Evolutionary conservation across 2,113 vertebrate genomes (phyloP).

Genomic region (Egretta garzetta): DNA sequence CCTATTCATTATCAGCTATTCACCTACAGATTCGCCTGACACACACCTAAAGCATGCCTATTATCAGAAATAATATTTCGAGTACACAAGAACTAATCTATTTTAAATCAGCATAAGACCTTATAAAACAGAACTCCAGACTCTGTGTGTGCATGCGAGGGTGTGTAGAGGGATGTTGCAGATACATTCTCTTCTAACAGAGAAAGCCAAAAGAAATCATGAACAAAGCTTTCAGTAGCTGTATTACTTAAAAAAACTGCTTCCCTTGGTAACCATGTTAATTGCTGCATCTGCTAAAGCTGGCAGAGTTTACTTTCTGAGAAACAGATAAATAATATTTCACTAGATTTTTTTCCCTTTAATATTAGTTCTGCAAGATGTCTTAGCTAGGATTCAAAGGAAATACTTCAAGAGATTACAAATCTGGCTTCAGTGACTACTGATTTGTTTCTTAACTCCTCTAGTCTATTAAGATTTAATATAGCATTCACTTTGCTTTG

Average conservation of each 20-base stretch:
- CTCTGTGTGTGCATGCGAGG: neutral
- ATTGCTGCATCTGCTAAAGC: neutral
- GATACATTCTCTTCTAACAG: neutral
- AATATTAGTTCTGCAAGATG: neutral
- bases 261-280: neutral
- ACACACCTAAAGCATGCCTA: neutral
- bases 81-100: neutral
- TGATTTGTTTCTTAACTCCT: neutral
- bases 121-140: neutral
- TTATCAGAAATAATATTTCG: neutral
- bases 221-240: neutral
- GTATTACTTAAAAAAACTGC: neutral
- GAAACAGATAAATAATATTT: neutral
- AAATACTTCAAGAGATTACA: neutral
- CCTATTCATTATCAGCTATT: neutral
- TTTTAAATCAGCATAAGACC: neutral
- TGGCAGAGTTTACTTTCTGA: neutral
- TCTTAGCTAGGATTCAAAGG: neutral
- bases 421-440: neutral
- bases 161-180: neutral
- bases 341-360: neutral
- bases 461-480: neutral
- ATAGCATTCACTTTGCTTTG: neutral
- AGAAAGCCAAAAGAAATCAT: neutral
- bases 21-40: neutral